Evolutionary conservation across 92 coral and sea anemone genomes (phyloP).

Genomic region (Palythoa grandis): DNA sequence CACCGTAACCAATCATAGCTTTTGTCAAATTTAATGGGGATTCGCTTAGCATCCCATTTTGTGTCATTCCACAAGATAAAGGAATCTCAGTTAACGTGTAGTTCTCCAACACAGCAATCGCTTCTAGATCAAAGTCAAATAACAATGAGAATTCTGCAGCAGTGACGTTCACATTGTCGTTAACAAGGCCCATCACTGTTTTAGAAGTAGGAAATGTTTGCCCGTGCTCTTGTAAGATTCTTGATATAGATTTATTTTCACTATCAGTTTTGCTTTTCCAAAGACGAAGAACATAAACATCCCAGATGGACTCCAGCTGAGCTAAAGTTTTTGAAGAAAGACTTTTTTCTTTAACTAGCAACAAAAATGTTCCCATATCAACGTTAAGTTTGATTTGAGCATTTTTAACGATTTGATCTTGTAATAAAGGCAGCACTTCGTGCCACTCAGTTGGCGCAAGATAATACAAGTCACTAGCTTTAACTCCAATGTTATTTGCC

Average conservation of each 20-base stretch:
- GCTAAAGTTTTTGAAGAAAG: slow-evolving; percentile 46
- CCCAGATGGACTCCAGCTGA: slow-evolving; percentile 66
- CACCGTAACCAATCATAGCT: slow-evolving; percentile 55
- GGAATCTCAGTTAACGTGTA: slow-evolving; percentile 68
- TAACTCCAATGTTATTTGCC: slow-evolving; percentile 19
- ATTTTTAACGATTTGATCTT: slow-evolving; percentile 56
- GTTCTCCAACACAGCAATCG: slow-evolving; percentile 52
- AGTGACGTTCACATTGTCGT: slow-evolving; percentile 46
- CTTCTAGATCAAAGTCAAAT: slow-evolving; percentile 42
- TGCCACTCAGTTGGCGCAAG: too few species aligned
- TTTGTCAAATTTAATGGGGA: slow-evolving; percentile 42
- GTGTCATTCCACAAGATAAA: slow-evolving; percentile 44
- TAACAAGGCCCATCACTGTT: slow-evolving; percentile 57
- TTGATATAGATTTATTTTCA: slow-evolving; percentile 46
- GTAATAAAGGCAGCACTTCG: too few species aligned
- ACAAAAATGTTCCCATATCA: slow-evolving; percentile 35
- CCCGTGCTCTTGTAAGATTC: slow-evolving; percentile 32
- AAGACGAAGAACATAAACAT: slow-evolving; percentile 48
- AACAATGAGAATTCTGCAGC: slow-evolving; percentile 51
- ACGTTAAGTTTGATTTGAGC: slow-evolving; percentile 62
- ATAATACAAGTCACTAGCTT: too few species aligned
- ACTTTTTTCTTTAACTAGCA: slow-evolving; percentile 41
- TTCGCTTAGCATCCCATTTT: slow-evolving; percentile 9
- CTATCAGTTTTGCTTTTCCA: slow-evolving; percentile 53
- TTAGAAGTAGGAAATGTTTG: not conserved